Percentiles rank a stretch among this genome's conserved stretches.
phyloP scores from a whole-genome alignment of 2,113 vertebrate species.

The Daphoenositta chrysoptera region DNA sequence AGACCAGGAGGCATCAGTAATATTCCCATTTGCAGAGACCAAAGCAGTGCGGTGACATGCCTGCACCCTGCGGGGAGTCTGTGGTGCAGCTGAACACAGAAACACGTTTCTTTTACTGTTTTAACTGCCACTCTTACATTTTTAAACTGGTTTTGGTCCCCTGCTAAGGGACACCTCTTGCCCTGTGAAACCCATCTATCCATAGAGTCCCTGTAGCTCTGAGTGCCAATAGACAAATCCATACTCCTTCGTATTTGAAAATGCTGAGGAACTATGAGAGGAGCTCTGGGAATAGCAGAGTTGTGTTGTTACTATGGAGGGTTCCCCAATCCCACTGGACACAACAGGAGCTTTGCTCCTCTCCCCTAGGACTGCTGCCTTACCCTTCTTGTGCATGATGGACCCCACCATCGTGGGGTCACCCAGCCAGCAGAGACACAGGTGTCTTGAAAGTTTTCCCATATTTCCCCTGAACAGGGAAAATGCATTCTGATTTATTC shows the following conservation, averaged over 20 bases:
- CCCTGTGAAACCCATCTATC: not conserved
- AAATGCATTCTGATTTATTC: not conserved
- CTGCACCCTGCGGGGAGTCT: not conserved
- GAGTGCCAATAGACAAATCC: not conserved
- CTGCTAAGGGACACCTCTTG: not conserved
- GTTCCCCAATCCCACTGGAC: not conserved
- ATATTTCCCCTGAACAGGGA: not conserved
- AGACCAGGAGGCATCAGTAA: not conserved
- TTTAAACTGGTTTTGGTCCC: not conserved
- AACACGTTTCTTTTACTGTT: not conserved
- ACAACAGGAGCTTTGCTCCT: not conserved
- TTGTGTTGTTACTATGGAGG: not conserved
- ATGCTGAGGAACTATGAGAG: not conserved
- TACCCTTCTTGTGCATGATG: not conserved
- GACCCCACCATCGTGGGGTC: rapidly evolving
- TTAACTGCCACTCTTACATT: not conserved
- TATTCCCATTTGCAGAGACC: not conserved
- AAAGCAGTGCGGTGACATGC: not conserved
- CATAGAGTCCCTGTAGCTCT: not conserved
- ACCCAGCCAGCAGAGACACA: not conserved
- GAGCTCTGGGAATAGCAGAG: not conserved
- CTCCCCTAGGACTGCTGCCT: not conserved
- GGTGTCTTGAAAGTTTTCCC: not conserved
- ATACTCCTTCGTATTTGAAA: not conserved
- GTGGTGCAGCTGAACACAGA: not conserved